These are phyloP conservation scores for Limnothrissa miodon DNA, from an alignment of 2,113 vertebrate genomes.

Conservation along the genomic window DNA sequence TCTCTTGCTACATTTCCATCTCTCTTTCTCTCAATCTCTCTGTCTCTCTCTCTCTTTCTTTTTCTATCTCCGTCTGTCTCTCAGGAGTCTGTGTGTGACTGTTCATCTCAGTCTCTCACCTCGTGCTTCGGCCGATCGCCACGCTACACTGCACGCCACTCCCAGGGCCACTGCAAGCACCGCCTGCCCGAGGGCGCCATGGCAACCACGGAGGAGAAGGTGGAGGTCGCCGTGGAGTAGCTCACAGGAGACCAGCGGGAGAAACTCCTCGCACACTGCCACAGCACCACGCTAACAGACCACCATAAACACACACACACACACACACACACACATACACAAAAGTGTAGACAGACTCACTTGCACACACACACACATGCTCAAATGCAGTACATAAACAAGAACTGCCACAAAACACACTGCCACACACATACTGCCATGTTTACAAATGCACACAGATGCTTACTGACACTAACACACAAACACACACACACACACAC, in stretches of 20 bases:
- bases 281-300: not conserved
- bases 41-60: not conserved
- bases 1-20: not conserved
- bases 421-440: conserved; percentile 45
- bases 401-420: conserved; percentile 48
- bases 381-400: conserved; percentile 29
- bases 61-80: conserved; percentile 43
- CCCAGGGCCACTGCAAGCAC: conserved; percentile 86
- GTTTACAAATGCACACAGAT: not conserved
- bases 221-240: not conserved
- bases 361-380: not conserved
- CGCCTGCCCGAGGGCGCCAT: conserved; percentile 71
- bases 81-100: conserved; percentile 91
- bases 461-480: conserved; percentile 31
- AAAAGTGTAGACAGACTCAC: too few species aligned
- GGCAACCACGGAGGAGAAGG: conserved; percentile 32
- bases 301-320: not conserved
- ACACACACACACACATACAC: conserved; percentile 1
- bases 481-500: conserved; percentile 45
- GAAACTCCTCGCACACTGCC: not conserved
- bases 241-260: too few species aligned
- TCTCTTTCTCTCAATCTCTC: not conserved
- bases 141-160: conserved; percentile 78
- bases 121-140: conserved; percentile 83
- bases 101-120: conserved; percentile 79